Evolutionary conservation across 2,113 vertebrate species (phyloP).

Genomic region (Ailuropoda melanoleuca): DNA sequence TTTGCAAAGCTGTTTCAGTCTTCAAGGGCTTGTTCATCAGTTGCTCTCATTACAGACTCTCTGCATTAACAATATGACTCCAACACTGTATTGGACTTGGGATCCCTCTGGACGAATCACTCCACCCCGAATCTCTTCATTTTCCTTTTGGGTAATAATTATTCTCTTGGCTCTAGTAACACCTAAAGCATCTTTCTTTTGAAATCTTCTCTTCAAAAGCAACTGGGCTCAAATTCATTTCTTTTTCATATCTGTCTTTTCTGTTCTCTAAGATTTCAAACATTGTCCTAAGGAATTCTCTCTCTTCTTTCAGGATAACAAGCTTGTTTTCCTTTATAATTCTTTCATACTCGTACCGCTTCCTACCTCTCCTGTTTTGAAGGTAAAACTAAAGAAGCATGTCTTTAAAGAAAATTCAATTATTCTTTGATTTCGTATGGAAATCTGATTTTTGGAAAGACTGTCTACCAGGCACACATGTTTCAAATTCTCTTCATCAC

Average conservation of each 20-base stretch:
- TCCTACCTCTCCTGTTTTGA: not conserved
- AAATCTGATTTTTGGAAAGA: not conserved
- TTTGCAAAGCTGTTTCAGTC: not conserved
- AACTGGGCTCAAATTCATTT: not conserved
- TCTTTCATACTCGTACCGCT: not conserved
- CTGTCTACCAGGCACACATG: not conserved
- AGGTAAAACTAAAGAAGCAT: not conserved
- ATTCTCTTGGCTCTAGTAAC: not conserved
- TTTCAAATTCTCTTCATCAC: not conserved
- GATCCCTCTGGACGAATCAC: not conserved
- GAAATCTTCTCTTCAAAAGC: not conserved
- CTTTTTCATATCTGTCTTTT: not conserved
- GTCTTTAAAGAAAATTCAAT: not conserved
- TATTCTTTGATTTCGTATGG: slow-evolving; percentile 18
- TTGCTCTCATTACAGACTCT: not conserved
- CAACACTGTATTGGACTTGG: not conserved
- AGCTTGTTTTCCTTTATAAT: not conserved
- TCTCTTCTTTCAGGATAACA: not conserved
- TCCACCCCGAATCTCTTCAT: not conserved
- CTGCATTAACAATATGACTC: not conserved
- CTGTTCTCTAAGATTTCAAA: not conserved
- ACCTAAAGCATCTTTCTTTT: not conserved
- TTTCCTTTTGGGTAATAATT: not conserved
- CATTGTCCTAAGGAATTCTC: not conserved
- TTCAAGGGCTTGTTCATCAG: not conserved